Evolutionary conservation across 2,888 invertebrate species (phyloP).

Genomic region (Mimas tiliae): DNA sequence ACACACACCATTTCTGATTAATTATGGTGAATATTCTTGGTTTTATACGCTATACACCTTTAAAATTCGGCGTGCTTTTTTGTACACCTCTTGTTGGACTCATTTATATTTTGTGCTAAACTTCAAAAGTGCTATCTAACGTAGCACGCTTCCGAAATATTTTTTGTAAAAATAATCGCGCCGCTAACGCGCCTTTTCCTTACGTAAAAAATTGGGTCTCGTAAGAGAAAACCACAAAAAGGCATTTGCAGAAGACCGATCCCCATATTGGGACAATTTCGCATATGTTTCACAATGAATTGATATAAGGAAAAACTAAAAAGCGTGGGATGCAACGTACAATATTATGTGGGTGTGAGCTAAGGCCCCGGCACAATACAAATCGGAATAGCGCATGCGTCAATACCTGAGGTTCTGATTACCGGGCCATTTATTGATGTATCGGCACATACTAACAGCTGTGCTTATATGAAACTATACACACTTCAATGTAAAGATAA

Average conservation of each 20-base stretch:
- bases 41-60: conserved; percentile 38
- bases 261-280: neutral
- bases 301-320: conserved; percentile 21
- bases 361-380: conserved; percentile 26
- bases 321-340: conserved; percentile 8
- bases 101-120: conserved; percentile 59
- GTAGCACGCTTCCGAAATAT: conserved; percentile 53
- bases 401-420: conserved; percentile 25
- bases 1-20: conserved; percentile 31
- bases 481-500: neutral
- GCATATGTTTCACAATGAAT: conserved; percentile 6
- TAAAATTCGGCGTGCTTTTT: conserved; percentile 27
- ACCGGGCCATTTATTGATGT: conserved; percentile 23
- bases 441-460: neutral
- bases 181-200: neutral
- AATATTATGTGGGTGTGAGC: conserved; percentile 24
- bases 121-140: conserved; percentile 63
- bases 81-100: conserved; percentile 38
- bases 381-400: conserved; percentile 29
- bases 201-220: neutral
- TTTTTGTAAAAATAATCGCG: conserved; percentile 14
- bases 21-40: conserved; percentile 34
- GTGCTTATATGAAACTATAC: neutral
- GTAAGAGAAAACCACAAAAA: neutral
- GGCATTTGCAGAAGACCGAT: neutral